Evolutionary conservation across 1,140 invertebrate species (phyloP), one percentile per base, ranked within the genome.

Genomic region (Drosophila bipectinata): DNA sequence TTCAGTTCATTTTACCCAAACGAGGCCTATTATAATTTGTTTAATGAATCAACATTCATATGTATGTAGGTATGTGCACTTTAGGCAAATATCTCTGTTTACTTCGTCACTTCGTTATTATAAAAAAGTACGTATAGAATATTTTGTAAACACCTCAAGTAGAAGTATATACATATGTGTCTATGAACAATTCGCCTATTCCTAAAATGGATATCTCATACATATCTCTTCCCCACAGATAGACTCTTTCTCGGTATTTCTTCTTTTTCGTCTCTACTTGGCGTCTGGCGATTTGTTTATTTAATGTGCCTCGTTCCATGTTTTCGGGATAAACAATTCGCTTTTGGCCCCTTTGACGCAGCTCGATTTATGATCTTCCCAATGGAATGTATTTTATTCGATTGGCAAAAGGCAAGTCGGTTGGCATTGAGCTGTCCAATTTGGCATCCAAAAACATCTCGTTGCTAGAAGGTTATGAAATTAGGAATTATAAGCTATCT

Each of bases 241-340:
- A 10, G 10, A 4, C 34, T 37, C 32, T n/a, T 21, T 10, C 15
- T 15, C 15, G 14, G 5, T 18, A 18, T 30, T 15, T 4, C 37
- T 14, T 14, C n/a, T 41, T n/a, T 44, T 44, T 15, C 66, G 15
- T 62, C 48, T 49, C 4, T 9, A 47, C 82, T 85, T 85, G 64
- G 73, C 82, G 64, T 75, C 47, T 82, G 74, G 53, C 72, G 82
- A 82, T 82, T 87, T 85, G 82, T 85, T 78, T 85, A 85, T 87
- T 87, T 81, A 68, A 82, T 75, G 74, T 77, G 73, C 69, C 69
- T 58, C 37, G 63, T 66, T 76, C 78, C 64, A 72, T 78, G 74
- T 72, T 82, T 78, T 76, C 78, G 51, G 58, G 51, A 87, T 85
- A 82, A 82, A 81, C 69, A 82, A 81, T 72, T 68, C 58, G 63